Percentiles rank a stretch among this genome's conserved stretches.
Conservation (phyloP, 2,797 vertebrate genomes). For the Eurystomus glaucurus region DNA sequence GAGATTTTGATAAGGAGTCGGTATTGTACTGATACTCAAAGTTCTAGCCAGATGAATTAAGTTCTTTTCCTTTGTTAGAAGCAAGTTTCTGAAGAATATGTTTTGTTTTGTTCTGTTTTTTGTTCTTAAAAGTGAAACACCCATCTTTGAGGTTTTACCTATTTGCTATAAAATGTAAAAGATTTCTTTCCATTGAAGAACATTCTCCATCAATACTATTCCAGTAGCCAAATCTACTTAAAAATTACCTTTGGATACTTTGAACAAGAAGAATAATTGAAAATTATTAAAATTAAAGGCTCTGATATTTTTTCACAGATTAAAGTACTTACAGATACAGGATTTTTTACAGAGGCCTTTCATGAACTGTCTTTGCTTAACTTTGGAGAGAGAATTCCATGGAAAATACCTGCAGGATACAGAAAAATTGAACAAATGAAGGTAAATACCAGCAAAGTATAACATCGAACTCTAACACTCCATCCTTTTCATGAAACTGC, state of each 20-base stretch:
- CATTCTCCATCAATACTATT: neutral
- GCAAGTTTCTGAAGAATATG: neutral
- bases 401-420: slow-evolving; percentile 76
- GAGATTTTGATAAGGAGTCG: neutral
- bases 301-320: slow-evolving; percentile 82
- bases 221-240: neutral
- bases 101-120: neutral
- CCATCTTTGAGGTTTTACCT: neutral
- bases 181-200: neutral
- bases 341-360: slow-evolving; percentile 89
- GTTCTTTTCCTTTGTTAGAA: neutral
- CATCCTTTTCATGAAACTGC: neutral
- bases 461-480: neutral
- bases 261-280: neutral
- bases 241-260: neutral
- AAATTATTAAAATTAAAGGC: neutral
- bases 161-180: neutral
- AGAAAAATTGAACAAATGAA: slow-evolving; percentile 58
- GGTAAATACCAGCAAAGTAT: slow-evolving; percentile 68
- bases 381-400: slow-evolving; percentile 83
- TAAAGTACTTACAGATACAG: slow-evolving; percentile 89
- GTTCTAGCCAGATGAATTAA: neutral
- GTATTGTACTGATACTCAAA: neutral
- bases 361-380: slow-evolving; percentile 85
- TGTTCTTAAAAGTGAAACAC: neutral